Conservation (phyloP, 2,888 invertebrate genomes). For the Atethmia centrago region DNA sequence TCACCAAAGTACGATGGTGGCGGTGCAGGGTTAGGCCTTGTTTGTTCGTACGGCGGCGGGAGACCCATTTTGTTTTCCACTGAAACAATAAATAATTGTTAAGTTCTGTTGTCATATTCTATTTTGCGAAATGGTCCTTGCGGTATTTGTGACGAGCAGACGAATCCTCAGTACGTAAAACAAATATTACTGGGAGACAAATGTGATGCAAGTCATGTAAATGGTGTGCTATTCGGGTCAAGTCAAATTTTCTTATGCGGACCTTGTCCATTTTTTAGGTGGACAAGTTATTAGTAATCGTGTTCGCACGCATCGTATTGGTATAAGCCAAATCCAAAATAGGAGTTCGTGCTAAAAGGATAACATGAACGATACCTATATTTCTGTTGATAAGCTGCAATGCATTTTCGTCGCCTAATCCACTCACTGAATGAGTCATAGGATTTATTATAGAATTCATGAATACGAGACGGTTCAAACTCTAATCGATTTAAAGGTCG, state of each 20-base stretch:
- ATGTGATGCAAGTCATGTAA: slow-evolving; percentile 34
- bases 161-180: slow-evolving; percentile 11
- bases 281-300: slow-evolving; percentile 12
- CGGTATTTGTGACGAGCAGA: slow-evolving; percentile 4
- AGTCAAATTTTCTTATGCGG: slow-evolving; percentile 28
- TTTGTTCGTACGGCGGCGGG: slow-evolving; percentile 85
- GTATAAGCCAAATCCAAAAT: slow-evolving; percentile 8
- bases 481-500: slow-evolving; percentile 53
- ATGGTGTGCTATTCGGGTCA: slow-evolving; percentile 27
- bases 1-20: slow-evolving; percentile 87
- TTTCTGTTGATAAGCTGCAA: slow-evolving; percentile 5
- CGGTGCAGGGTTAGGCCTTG: slow-evolving; percentile 81
- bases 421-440: slow-evolving; percentile 46
- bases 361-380: not conserved
- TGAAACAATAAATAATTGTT: slow-evolving; percentile 69
- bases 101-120: slow-evolving; percentile 15
- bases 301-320: not conserved
- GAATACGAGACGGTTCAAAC: slow-evolving; percentile 43
- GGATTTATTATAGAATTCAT: slow-evolving; percentile 43
- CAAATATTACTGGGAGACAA: slow-evolving; percentile 19
- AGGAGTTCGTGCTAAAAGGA: slow-evolving; percentile 12
- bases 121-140: slow-evolving; percentile 31
- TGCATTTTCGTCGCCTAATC: slow-evolving; percentile 34
- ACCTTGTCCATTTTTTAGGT: slow-evolving; percentile 32
- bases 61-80: slow-evolving; percentile 89